Base-by-base conservation (phyloP, 2,113 vertebrate species). In the Climacteris rufus region DNA sequence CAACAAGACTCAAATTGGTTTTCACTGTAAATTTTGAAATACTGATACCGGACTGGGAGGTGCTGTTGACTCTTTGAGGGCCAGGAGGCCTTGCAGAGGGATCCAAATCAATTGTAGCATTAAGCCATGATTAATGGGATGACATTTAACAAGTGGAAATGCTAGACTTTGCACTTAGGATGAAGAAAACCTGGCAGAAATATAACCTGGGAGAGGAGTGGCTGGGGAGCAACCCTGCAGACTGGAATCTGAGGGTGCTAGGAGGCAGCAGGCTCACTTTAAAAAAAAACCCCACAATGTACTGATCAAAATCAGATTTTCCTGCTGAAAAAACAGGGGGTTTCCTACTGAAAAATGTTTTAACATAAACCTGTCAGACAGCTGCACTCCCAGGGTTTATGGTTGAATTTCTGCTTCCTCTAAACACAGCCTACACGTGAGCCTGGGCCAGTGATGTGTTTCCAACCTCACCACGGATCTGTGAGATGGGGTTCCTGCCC, bases 381-480 rank as follows among this genome's bases (percentile, higher is more conserved):
- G 45, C 28, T 79, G 37, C 54, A 49, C 5, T 75, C 31, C 7
- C 63, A 63, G 25, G 30, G 30, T 15, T 89, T 54, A 22, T n/a
- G 20, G 20, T 27, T 22, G 53, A 60, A 68, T 39, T 64, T 63
- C 44, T 87, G 19, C 33, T 42, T 77, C 35, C 35, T 72, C 39
- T 50, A 45, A 31, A 52, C 39, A 54, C 15, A 69, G 39, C 23
- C 22, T 25, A 20, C 1, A 2, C 0, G 0, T 7, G 53, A 84
- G 30, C 16, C 49, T 42, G 37, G 37, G 44, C 19, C 22, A 64
- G 40, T 0, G 0, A 44, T 23, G 6, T 3, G 15, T 45, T 89
- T 53, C 35, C 53, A 79, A 13, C 35, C 53, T 49, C 57, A 40
- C 24, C 17, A 16, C 35, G 65, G 8, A 9, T 21, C 16, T 3